These are phyloP conservation scores for Strix aluco DNA, from an alignment of 2,113 vertebrate genomes.

Conservation along the genomic window DNA sequence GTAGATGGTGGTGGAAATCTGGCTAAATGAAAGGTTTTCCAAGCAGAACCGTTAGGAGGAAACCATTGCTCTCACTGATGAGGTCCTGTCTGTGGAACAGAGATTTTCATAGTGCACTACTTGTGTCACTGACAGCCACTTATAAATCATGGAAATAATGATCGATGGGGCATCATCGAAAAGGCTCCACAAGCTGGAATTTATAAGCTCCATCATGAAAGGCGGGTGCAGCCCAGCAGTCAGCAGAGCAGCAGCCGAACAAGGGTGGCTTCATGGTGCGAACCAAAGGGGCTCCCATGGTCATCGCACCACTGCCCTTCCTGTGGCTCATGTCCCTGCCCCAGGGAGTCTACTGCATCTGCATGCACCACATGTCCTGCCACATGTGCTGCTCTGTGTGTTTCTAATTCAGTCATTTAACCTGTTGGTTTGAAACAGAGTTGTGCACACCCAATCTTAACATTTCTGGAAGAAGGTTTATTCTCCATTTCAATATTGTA, in stretches of 20 bases:
- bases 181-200: neutral
- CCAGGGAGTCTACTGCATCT: neutral
- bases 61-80: neutral
- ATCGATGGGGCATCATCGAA: neutral
- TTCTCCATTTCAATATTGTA: neutral
- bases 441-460: neutral
- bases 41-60: neutral
- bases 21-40: neutral
- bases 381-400: neutral
- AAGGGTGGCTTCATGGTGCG: rapidly evolving
- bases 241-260: neutral
- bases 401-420: neutral
- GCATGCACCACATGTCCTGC: rapidly evolving
- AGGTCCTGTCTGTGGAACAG: neutral
- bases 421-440: neutral
- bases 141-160: neutral
- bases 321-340: neutral
- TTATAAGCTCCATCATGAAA: neutral
- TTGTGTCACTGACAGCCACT: neutral
- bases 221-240: neutral
- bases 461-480: neutral
- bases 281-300: neutral
- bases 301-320: rapidly evolving
- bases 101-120: neutral
- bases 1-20: neutral